These are phyloP conservation scores for Liasis olivaceus DNA, from an alignment of 2,797 vertebrate genomes.

Conservation along the genomic window DNA sequence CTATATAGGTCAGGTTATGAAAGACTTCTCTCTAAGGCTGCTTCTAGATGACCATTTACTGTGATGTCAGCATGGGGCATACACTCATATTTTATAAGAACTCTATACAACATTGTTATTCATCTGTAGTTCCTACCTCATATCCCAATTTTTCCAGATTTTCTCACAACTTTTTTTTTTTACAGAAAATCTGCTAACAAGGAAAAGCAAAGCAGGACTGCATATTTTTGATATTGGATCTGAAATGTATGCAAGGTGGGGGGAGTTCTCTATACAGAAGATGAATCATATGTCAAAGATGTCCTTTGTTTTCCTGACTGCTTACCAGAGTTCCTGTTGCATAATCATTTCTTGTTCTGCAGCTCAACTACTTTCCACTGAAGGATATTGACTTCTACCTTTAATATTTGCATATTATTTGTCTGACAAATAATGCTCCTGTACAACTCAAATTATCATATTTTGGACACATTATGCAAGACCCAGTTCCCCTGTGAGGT, in stretches of 20 bases:
- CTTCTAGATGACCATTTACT: neutral
- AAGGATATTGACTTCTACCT: neutral
- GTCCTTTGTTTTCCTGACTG: neutral
- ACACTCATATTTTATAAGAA: neutral
- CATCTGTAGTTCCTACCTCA: neutral
- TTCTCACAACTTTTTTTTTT: neutral
- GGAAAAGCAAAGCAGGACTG: neutral
- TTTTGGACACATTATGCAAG: neutral
- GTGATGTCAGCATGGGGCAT: neutral
- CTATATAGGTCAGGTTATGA: too few species aligned
- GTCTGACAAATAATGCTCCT: neutral
- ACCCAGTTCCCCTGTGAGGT: neutral
- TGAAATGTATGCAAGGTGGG: neutral
- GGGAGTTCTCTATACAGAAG: neutral
- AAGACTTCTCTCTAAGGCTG: neutral
- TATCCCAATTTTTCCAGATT: neutral
- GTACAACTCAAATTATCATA: neutral
- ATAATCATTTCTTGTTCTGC: neutral
- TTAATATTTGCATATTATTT: neutral
- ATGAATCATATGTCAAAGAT: neutral
- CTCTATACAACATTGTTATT: neutral
- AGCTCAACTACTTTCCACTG: neutral
- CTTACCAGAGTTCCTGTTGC: neutral
- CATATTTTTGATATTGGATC: neutral
- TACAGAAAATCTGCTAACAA: neutral